phyloP scores from a whole-genome alignment of 1,140 invertebrate genomes.

The Heliconius hewitsoni region DNA sequence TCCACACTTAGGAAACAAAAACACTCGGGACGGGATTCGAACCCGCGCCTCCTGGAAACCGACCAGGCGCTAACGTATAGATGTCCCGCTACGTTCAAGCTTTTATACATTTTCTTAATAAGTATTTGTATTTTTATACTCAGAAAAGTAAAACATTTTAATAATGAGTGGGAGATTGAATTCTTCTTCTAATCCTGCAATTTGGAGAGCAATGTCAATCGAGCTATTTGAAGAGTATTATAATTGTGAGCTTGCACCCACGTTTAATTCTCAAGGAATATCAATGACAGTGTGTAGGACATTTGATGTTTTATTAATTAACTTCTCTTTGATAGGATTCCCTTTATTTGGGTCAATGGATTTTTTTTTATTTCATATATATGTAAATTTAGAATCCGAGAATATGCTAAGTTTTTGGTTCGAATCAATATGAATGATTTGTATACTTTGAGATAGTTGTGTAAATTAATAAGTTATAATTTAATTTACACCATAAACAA shows the following conservation, averaged over 20 bases:
- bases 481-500: not conserved
- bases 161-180: not conserved
- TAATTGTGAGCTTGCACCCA: slow-evolving; percentile 21
- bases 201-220: not conserved
- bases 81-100: too few species aligned
- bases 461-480: not conserved
- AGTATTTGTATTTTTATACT: not conserved
- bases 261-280: slow-evolving; percentile 9
- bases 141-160: slow-evolving; percentile 27
- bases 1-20: too few species aligned
- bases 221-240: slow-evolving; percentile 12
- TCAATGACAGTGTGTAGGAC: not conserved
- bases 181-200: not conserved
- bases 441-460: not conserved
- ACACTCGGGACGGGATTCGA: too few species aligned
- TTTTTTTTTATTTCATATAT: not conserved
- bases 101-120: too few species aligned
- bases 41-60: too few species aligned
- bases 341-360: not conserved
- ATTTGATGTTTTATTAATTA: not conserved
- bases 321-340: not conserved
- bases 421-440: not conserved
- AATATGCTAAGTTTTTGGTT: not conserved
- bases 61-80: too few species aligned
- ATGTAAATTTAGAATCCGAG: too few species aligned